These are phyloP conservation scores for Meghimatium bilineatum DNA, from an alignment of 2,888 invertebrate species.

Conservation along the genomic window DNA sequence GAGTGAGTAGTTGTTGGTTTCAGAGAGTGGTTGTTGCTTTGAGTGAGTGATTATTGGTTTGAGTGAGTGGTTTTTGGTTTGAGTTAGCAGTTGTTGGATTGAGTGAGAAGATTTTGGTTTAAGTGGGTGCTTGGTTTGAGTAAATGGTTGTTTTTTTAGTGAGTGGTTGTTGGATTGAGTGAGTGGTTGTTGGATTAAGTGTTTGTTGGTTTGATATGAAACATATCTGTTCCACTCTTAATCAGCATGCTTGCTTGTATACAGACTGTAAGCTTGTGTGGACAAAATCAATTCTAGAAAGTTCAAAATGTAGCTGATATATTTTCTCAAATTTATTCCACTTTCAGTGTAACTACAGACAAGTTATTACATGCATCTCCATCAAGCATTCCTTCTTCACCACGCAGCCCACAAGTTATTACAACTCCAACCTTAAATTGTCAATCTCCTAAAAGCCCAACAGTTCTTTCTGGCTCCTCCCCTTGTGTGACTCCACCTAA, in stretches of 20 bases:
- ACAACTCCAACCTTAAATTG: neutral
- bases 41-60: neutral
- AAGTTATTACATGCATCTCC: neutral
- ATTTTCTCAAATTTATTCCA: neutral
- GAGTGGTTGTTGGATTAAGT: no score
- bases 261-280: no score
- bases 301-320: neutral
- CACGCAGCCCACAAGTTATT: slow-evolving; percentile 23
- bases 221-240: no score
- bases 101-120: no score
- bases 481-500: slow-evolving; percentile 29
- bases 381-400: neutral
- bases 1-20: neutral
- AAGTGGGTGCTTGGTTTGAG: no score
- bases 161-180: neutral
- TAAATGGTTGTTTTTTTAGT: neutral
- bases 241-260: no score
- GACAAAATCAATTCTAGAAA: no score
- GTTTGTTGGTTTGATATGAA: no score
- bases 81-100: neutral
- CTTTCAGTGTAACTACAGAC: slow-evolving; percentile 16
- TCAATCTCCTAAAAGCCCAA: slow-evolving; percentile 36
- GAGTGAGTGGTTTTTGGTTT: neutral
- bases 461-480: slow-evolving; percentile 18
- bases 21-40: neutral